Conservation (phyloP, 2,113 vertebrate species). For the Ochotona curzoniae region DNA sequence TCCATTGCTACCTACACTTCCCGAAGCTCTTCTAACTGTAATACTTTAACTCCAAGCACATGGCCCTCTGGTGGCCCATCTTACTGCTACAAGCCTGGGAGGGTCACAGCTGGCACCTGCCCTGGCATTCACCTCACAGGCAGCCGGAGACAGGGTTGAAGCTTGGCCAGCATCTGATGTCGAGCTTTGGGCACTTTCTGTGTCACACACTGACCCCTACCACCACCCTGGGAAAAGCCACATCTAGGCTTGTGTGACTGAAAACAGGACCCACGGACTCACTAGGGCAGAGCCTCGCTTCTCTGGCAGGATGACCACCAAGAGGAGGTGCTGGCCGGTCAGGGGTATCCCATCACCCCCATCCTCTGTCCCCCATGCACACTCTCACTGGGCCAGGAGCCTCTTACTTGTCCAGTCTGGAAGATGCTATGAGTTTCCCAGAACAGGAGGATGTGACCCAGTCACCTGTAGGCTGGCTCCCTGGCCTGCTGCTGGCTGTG, state of each 20-base stretch:
- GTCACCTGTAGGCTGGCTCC: background rate
- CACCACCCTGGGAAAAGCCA: background rate
- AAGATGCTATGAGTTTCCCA: too few relatives aligned
- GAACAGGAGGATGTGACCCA: background rate
- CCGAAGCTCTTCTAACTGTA: background rate
- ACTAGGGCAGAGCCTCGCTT: background rate
- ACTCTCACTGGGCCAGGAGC: background rate
- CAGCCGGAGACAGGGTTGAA: background rate
- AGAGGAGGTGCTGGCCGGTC: too few relatives aligned
- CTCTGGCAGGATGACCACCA: background rate
- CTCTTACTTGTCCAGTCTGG: background rate
- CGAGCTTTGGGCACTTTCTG: constrained; percentile 6
- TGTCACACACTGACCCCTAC: background rate
- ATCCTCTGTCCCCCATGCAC: background rate
- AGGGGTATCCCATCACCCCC: too few relatives aligned
- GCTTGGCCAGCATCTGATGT: background rate
- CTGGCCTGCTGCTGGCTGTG: background rate
- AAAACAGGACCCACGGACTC: background rate
- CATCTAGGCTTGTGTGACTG: background rate
- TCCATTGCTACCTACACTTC: background rate
- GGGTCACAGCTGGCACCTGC: background rate
- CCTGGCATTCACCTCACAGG: background rate
- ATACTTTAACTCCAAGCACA: background rate
- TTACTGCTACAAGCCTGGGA: background rate
- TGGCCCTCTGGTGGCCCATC: background rate